These are phyloP conservation scores for Acronicta psi DNA, from an alignment of 2,888 invertebrate genomes.

Conservation along the genomic window DNA sequence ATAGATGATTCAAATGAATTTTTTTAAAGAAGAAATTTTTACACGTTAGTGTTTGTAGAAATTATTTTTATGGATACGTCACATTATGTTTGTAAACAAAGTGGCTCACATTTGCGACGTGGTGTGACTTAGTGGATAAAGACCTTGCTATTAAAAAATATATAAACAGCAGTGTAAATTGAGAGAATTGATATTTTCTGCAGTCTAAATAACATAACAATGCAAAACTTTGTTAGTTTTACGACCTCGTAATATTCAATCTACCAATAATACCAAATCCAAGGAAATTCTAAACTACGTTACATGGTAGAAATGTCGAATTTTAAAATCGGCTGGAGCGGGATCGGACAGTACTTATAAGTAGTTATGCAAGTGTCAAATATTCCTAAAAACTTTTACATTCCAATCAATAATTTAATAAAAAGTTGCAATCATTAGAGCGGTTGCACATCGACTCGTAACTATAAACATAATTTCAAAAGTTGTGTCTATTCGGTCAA, in stretches of 20 bases:
- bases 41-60: constrained; percentile 45
- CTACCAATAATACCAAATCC: too few relatives aligned
- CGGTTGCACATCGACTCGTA: too few relatives aligned
- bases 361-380: constrained; percentile 56
- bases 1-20: constrained; percentile 57
- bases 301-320: constrained; percentile 19
- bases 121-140: background rate
- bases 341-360: constrained; percentile 33
- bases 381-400: constrained; percentile 54
- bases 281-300: constrained; percentile 3
- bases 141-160: background rate
- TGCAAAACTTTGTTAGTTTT: too few relatives aligned
- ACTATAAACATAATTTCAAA: too few relatives aligned
- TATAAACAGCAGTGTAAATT: too few relatives aligned
- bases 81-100: constrained; percentile 17
- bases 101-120: constrained; percentile 18
- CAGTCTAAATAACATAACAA: too few relatives aligned
- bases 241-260: too few relatives aligned
- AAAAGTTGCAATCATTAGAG: constrained; percentile 39
- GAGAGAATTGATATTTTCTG: too few relatives aligned
- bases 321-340: constrained; percentile 23
- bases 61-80: constrained; percentile 29
- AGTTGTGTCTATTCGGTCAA: too few relatives aligned
- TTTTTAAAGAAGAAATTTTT: constrained; percentile 44
- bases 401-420: constrained; percentile 41